These are phyloP conservation scores for Neomorphus geoffroyi DNA, from an alignment of 2,797 vertebrate species.

Conservation along the genomic window DNA sequence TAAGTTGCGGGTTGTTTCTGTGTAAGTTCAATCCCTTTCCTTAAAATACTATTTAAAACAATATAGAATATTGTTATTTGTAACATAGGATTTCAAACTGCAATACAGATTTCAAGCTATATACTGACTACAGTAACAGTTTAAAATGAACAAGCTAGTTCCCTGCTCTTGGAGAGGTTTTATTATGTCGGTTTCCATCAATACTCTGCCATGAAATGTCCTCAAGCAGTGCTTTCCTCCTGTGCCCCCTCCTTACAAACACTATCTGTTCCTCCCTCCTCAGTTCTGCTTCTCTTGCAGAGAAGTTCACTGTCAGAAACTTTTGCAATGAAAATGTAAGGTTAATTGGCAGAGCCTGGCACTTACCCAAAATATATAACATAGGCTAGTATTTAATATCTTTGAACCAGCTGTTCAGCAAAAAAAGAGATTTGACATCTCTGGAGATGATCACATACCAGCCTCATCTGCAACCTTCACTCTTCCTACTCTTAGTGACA, in stretches of 20 bases:
- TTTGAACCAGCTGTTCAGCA: constrained; percentile 14
- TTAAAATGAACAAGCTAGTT: background rate
- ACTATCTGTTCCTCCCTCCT: background rate
- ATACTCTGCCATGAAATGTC: background rate
- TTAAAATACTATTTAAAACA: background rate
- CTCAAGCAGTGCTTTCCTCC: background rate
- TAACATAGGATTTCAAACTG: background rate
- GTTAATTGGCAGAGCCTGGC: background rate
- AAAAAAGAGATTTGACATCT: background rate
- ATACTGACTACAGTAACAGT: background rate
- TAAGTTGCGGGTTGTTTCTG: background rate
- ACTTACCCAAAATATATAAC: background rate
- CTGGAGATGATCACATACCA: background rate
- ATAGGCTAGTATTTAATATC: background rate
- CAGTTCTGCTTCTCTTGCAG: background rate
- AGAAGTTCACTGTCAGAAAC: background rate
- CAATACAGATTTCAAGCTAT: background rate
- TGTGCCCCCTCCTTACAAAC: background rate
- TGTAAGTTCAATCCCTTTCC: background rate
- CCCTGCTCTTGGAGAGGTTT: background rate
- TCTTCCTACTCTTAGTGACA: constrained; percentile 27
- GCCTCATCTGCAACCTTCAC: background rate
- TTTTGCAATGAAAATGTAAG: background rate
- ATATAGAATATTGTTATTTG: background rate
- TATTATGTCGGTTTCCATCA: background rate